Base-by-base conservation (phyloP, 1,140 invertebrate genomes). In the Lordiphosa clarofinis region DNA sequence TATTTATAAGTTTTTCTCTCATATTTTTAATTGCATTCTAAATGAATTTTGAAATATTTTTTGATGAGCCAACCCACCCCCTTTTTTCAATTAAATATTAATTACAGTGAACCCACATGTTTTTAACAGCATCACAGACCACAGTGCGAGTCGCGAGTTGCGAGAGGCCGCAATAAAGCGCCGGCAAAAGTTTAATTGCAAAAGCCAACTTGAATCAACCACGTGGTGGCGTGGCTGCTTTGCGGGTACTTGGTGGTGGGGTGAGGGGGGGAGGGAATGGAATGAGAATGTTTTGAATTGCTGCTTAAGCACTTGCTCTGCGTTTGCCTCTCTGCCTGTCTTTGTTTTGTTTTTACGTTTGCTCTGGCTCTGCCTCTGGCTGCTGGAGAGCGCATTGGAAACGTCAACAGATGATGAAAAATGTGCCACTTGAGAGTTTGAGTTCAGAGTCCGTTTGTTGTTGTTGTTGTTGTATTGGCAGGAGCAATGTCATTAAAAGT, bases 341-440 rank as follows among this genome's bases (percentile, higher is more conserved):
- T 53, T 62, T 66, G 19, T 56, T 42, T 53, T 71, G 15, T 50
- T 53, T 35, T 24, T 52, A 4, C 37, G 15, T 54, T 15, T 54
- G 56, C 15, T 15, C 15, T 15, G 15, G 15, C 15, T 15, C n/a
- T n/a, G n/a, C n/a, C n/a, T n/a, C n/a, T n/a, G n/a, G 40, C 48
- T 57, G 56, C 13, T 53, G 33, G 15, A 65, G 63, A 21, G 56
- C 56, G 15, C 56, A 39, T 47, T 24, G 43, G 28, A 54, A 76
- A 67, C 73, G 78, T 73, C 63, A 78, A 67, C 73, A 86, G 69
- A 73, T 82, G 79, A 84, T 86, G 78, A 82, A 73, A 81, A 81
- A 81, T 81, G 76, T 70, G 67, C 72, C 76, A 81, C 76, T 81
- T 71, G 76, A 81, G 76, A 64, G 49, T 28, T 28, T 38, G 76